Evolutionary conservation across 2,797 vertebrate species (phyloP), one percentile per base, ranked within the genome.

Genomic region (Zalophus californianus): DNA sequence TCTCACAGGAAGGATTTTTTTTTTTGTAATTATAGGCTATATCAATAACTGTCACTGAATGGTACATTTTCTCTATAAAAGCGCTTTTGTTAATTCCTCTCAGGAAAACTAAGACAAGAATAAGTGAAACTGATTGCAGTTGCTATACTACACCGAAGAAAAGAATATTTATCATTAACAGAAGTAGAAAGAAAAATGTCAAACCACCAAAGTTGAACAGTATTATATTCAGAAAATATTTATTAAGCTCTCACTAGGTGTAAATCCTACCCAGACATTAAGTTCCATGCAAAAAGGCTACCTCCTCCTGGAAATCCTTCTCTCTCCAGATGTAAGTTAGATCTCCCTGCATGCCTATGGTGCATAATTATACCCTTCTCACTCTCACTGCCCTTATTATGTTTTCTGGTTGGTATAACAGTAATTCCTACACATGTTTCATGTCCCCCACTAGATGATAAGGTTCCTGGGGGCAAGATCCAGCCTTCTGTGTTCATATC

Each of bases 21-120:
- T 75, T 80, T 78, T 72, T 4, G n/a, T 96, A 97, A 97, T 98
- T 98, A 95, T 73, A 96, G 87, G 75, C 44, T 94, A 23, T 91
- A 95, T 95, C 86, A 97, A 91, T 96, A 97, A 93, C 75, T 97
- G 96, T 95, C 90, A 97, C 18, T 92, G 75, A 89, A 89, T 90
- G 86, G 79, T 66, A 44, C 66, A 91, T 97, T 90, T 94, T 95
- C 88, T 96, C 54, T 56, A 16, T 44, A 90, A 91, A 95, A 95
- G 93, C 78, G 64, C 68, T 96, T 95, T 48, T 79, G 86, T 94
- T 94, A 68, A 84, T 92, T 94, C 58, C 91, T 85, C 86, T 79
- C 77, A 79, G 75, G 88, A 78, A 97, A 90, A 77, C 58, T 58
- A 50, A 80, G 88, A 92, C 6, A 50, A 72, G 79, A 90, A 84